Conservation (phyloP, 2,797 vertebrate species). For the Labroides dimidiatus region DNA sequence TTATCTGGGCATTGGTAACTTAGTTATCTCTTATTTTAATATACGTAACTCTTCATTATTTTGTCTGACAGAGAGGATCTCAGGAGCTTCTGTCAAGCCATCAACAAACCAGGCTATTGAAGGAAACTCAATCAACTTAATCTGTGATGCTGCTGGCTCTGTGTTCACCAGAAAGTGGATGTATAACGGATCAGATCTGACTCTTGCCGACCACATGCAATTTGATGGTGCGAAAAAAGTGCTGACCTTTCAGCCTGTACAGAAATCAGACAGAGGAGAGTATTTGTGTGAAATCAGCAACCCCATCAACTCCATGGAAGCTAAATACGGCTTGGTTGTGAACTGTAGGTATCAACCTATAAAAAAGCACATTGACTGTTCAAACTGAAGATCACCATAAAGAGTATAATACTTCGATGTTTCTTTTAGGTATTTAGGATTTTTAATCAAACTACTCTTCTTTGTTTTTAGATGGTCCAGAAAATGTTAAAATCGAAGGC, state of each 20-base stretch:
- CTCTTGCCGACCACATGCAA: constrained; percentile 16
- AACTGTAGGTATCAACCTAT: constrained; percentile 58
- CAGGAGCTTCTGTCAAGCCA: constrained; percentile 1
- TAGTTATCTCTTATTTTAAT: not conserved
- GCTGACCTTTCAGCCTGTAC: constrained; percentile 51
- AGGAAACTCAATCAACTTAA: constrained; percentile 39
- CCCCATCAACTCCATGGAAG: constrained; percentile 16
- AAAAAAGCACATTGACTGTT: not conserved
- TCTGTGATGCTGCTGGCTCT: constrained; percentile 55
- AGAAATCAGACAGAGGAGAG: constrained; percentile 51
- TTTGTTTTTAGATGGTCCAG: constrained; percentile 76
- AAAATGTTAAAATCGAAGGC: constrained; percentile 48
- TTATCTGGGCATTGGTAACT: no score
- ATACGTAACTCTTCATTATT: not conserved
- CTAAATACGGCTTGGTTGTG: constrained; percentile 33
- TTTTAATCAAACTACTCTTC: no score
- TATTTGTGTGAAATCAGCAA: constrained; percentile 68
- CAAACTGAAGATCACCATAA: constrained; percentile 14
- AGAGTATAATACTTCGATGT: no score
- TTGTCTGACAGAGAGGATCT: constrained; percentile 52
- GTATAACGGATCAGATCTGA: constrained; percentile 54
- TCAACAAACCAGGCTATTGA: constrained; percentile 31
- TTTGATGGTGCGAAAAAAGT: constrained; percentile 46
- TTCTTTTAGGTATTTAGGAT: no score
- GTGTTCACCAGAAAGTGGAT: constrained; percentile 58